Percentiles rank a stretch among this genome's conserved stretches.
phyloP scores from a whole-genome alignment of 92 coral and sea anemone genomes.

The Paragorgia papillata region DNA sequence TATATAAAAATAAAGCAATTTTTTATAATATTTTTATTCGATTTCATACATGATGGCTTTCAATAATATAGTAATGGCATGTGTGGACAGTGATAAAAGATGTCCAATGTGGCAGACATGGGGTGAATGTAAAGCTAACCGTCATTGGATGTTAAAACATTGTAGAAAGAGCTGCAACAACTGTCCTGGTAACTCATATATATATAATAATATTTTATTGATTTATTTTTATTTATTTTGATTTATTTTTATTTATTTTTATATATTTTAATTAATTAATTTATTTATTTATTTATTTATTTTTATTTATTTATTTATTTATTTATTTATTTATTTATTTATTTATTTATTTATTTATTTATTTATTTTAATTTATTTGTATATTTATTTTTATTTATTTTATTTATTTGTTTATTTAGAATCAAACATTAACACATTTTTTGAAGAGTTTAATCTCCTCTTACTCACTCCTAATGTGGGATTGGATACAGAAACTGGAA shows the following conservation, averaged over 20 bases:
- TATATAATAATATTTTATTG: not conserved
- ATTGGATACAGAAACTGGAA: conserved; percentile 78
- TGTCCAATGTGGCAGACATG: conserved; percentile 71
- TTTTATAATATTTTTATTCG: too few species aligned
- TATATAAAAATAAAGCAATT: too few species aligned
- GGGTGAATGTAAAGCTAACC: conserved; percentile 79
- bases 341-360: too few species aligned
- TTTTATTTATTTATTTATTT: too few species aligned
- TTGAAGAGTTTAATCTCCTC: conserved; percentile 73
- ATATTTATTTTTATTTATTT: not conserved
- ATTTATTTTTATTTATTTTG: not conserved
- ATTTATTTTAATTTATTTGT: too few species aligned
- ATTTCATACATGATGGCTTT: not conserved
- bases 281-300: too few species aligned
- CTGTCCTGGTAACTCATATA: conserved; percentile 80
- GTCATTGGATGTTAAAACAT: conserved; percentile 74
- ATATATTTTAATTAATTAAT: too few species aligned
- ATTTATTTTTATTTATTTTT: not conserved
- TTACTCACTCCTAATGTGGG: conserved; percentile 85
- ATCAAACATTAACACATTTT: conserved; percentile 28
- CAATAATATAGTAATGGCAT: conserved; percentile 65
- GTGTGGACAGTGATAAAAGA: conserved; percentile 64
- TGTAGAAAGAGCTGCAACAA: conserved; percentile 81
- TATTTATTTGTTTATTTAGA: conserved; percentile 1
- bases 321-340: too few species aligned